Base-by-base conservation (phyloP, 1,140 invertebrate species). In the Drosophila kikkawai region DNA sequence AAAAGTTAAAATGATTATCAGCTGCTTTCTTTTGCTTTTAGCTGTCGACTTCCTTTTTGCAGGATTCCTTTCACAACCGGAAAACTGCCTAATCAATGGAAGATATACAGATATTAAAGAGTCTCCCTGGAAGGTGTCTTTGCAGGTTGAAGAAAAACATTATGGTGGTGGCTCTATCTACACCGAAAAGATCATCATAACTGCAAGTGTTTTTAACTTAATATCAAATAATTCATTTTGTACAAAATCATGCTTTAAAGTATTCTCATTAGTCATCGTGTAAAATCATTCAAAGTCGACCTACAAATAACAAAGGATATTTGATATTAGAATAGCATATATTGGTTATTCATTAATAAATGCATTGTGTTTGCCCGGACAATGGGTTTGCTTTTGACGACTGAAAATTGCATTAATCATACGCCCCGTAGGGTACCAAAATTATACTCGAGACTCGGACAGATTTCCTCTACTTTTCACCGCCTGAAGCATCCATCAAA, bases 361-460 rank as follows among this genome's bases (percentile, higher is more conserved):
- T 51, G 32, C 61, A 67, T 76, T 76, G 61, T 76, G 45, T 22
- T 53, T 37, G 15, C 22, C 4, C 32, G 44, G 44, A 45, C 61
- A 51, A 29, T 44, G 41, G 53, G 9, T 51, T 60, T 48, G 48
- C 42, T 44, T 13, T 22, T 29, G 47, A 63, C 41, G 17, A 57
- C 22, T 55, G 55, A 45, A 73, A 60, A 59, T 44, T 80, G 65
- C 75, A 87, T 87, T 88, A 87, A 88, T 87, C 84, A 87, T 88
- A 66, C 76, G 71, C 53, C 68, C 53, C 57, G 57, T 78, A 58
- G 48, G 34, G 26, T 34, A 41, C 37, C 45, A 12, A 44, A 39
- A 48, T 57, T 57, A 58, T 66, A 75, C 45, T 78, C 47, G 65
- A 65, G 71, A 51, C 51, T 26, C 60, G 36, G 39, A 42, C 45